Base-by-base conservation (phyloP, 2,113 vertebrate genomes). In the Lophura nycthemera region DNA sequence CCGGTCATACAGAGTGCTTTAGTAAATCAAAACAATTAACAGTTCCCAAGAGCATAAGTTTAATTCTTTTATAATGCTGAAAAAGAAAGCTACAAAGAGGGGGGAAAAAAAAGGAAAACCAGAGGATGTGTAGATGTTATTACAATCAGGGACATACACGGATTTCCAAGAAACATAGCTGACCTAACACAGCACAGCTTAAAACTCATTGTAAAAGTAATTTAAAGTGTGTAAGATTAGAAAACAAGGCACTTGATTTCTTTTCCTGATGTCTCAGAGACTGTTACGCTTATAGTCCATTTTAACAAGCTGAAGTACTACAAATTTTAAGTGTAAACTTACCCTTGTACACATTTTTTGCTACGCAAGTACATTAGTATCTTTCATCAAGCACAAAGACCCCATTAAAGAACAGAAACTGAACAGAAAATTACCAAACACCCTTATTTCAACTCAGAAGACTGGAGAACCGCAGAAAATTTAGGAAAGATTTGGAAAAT, bases 1-100 rank as follows among this genome's bases (percentile, higher is more conserved):
- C 75, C 85, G 42, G 87, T 96, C 67, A 56, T 30, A 88, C 11
- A 40, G 87, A 92, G 29, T 93, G 56, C 40, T 96, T 96, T 93
- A 95, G 77, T 96, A 95, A 96, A 93, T 96, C 59, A 95, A 96
- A 91, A 83, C 71, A 71, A 93, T 95, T 88, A 96, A 91, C 94
- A 88, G 95, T 21, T 76, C 82, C 87, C 91, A 89, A 91, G 52
- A 95, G 64, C 64, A 75, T 90, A 93, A 96, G 96, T 69, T 75
- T 87, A 96, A 95, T 95, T 95, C 67, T 96, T 87, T 89, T 78
- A 67, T 71, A 96, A 86, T 87, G 93, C 14, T 90, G 60, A 40
- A 48, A 63, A 71, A 11, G 11, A 82, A 94, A 83, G 45, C 60
- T 45, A 36, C 0, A 1, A 10, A n/a, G 42, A 40, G 32, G 10